Conservation (phyloP, 2,113 vertebrate species). For the Podocnemis expansa region DNA sequence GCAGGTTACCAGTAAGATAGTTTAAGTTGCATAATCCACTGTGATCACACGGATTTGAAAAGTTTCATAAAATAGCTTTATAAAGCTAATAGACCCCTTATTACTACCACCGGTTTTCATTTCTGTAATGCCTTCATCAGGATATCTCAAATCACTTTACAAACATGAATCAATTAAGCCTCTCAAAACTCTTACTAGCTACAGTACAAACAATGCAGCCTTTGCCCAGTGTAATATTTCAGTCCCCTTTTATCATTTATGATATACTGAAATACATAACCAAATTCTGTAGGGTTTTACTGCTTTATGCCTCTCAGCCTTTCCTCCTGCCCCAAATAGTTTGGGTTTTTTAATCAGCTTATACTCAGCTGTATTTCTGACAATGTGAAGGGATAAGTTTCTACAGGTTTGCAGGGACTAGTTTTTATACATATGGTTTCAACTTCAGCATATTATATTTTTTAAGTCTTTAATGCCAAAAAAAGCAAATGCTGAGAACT, state of each 20-base stretch:
- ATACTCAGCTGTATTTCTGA: neutral
- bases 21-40: neutral
- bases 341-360: neutral
- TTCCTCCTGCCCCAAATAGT: neutral
- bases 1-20: neutral
- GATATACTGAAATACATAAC: neutral
- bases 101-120: neutral
- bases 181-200: neutral
- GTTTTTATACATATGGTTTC: constrained; percentile 23
- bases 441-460: neutral
- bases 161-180: neutral
- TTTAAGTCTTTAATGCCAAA: neutral
- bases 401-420: neutral
- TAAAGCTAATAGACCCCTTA: neutral
- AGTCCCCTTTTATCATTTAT: neutral
- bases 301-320: neutral
- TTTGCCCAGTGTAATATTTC: neutral
- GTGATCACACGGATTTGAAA: neutral
- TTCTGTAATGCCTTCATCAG: neutral
- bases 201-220: neutral
- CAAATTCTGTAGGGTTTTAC: neutral
- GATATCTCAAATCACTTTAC: neutral
- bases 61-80: neutral
- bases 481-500: neutral
- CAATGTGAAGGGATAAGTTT: neutral